A percentile compares a stretch with the other conserved stretches of the same genome.
Evolutionary conservation across 2,888 invertebrate species (phyloP).

Genomic region (Agrotis segetum): DNA sequence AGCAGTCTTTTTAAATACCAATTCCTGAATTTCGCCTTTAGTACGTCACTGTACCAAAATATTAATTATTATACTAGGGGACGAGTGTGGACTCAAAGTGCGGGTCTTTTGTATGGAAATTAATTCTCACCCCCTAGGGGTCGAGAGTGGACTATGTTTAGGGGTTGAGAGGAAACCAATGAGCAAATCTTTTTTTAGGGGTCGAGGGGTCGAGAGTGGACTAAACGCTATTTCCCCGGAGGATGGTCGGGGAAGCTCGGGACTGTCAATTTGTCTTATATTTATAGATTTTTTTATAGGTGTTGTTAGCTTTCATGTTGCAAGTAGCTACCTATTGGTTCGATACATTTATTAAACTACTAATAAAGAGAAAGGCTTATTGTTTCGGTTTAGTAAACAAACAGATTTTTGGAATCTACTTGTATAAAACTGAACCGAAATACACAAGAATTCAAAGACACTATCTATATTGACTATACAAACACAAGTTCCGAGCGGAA

Average conservation of each 20-base stretch:
- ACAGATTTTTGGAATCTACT: neutral
- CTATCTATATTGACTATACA: neutral
- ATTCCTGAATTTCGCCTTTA: too few relatives aligned
- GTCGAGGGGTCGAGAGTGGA: too few relatives aligned
- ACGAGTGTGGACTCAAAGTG: too few relatives aligned
- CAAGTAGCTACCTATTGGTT: neutral
- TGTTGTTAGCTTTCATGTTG: neutral
- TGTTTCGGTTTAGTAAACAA: neutral
- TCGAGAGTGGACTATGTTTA: too few relatives aligned
- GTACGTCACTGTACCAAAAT: too few relatives aligned
- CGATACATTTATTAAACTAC: neutral
- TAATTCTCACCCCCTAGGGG: too few relatives aligned
- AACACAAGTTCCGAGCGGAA: constrained; percentile 8
- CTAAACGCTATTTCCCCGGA: constrained; percentile 3
- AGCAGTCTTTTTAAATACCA: too few relatives aligned
- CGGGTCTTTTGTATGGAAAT: too few relatives aligned
- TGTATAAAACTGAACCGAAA: neutral
- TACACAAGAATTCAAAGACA: neutral
- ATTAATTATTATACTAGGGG: too few relatives aligned
- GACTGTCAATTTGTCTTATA: constrained; percentile 32
- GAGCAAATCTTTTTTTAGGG: too few relatives aligned
- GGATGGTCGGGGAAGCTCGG: constrained; percentile 1
- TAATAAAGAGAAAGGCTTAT: neutral
- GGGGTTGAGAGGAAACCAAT: too few relatives aligned
- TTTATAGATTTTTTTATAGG: constrained; percentile 3